These are phyloP conservation scores for Chanos chanos DNA, from an alignment of 2,797 vertebrate genomes.

Conservation along the genomic window DNA sequence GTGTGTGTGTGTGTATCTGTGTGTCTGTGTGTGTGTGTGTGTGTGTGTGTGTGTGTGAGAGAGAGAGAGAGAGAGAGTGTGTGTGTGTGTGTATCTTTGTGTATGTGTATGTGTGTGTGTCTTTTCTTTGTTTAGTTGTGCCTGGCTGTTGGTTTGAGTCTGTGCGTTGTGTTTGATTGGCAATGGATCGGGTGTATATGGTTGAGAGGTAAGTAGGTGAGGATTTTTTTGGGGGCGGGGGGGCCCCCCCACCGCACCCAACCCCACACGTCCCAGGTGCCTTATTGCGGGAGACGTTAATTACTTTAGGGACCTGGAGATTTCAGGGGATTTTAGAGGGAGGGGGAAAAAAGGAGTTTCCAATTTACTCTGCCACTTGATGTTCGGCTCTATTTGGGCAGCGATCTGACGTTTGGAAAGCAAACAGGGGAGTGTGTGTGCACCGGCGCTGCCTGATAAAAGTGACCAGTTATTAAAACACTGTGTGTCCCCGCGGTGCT, in stretches of 20 bases:
- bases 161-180: neutral
- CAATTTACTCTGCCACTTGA: constrained; percentile 77
- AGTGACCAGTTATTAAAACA: constrained; percentile 72
- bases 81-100: neutral
- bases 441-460: constrained; percentile 74
- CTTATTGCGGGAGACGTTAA: constrained; percentile 73
- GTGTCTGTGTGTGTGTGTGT: neutral
- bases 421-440: constrained; percentile 66
- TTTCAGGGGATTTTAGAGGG: constrained; percentile 78
- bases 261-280: constrained; percentile 60
- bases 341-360: constrained; percentile 58
- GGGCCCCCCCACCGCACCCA: constrained; percentile 61
- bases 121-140: constrained; percentile 41
- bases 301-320: constrained; percentile 82
- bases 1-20: neutral
- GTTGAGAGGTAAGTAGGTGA: constrained; percentile 50
- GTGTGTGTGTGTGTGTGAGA: neutral
- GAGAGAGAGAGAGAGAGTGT: neutral
- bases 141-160: constrained; percentile 25
- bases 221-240: constrained; percentile 65
- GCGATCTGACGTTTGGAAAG: constrained; percentile 59
- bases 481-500: constrained; percentile 57
- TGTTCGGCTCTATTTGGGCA: constrained; percentile 73
- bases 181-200: neutral
- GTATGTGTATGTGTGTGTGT: neutral